Base-by-base conservation (phyloP, 2,113 vertebrate genomes). In the Upupa epops region DNA sequence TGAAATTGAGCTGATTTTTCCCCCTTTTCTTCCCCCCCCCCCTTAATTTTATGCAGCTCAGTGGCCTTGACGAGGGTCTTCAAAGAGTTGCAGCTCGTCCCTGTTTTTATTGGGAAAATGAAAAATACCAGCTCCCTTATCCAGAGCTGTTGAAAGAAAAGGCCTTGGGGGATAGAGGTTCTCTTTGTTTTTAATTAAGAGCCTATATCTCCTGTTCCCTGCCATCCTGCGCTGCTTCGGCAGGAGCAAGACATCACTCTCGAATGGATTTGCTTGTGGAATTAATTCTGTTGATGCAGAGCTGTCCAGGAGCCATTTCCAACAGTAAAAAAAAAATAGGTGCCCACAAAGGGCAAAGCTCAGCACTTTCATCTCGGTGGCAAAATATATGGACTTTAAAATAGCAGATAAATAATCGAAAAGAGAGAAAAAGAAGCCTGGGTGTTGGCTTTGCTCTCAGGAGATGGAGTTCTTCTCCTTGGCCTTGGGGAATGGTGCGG, bases 161-260 rank as follows among this genome's bases (percentile, higher is more conserved):
- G 82, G 83, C 76, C 93, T 55, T 91, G 60, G 77, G 93, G 93
- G 93, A 74, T 71, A 42, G 58, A 91, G 90, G 92, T 93, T 92
- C 74, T 87, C 94, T 85, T 90, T 88, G 94, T 91, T 85, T 85
- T 96, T 94, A 96, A 96, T 94, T 93, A 94, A 95, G 89, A 94
- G 78, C 91, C 81, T 94, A 61, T 91, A 92, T 83, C 93, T 94
- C 92, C 76, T 79, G 79, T 61, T 49, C 7, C 3, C 68, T 70
- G 90, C 88, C 42, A 24, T 51, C 68, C 46, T 20, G 1, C n/a
- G n/a, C n/a, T 4, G 4, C 71, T 68, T 45, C 94, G 71, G 60
- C 58, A 34, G 82, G 17, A 74, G 61, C 89, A 59, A 82, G 51
- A 36, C 34, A 49, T 71, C n/a, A 51, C 28, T 61, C 90, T 46